Evolutionary conservation across 2,797 vertebrate genomes (phyloP).

Genomic region (Cirrhinus mrigala): DNA sequence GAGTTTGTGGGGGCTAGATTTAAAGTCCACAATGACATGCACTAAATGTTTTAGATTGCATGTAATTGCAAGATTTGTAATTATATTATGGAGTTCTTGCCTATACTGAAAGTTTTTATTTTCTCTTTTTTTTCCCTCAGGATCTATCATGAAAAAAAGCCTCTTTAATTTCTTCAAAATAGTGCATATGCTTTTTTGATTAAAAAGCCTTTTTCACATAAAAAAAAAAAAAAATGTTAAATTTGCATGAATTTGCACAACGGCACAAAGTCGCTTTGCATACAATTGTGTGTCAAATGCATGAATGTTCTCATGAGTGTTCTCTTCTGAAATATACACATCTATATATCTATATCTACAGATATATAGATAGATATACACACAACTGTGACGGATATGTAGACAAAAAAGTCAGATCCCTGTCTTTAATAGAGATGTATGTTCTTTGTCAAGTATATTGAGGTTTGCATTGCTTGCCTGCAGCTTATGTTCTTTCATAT

Average conservation of each 20-base stretch:
- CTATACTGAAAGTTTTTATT: too few species aligned
- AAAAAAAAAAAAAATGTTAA: neutral
- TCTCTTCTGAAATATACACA: neutral
- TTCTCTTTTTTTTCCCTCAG: too few species aligned
- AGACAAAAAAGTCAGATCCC: neutral
- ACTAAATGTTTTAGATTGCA: too few species aligned
- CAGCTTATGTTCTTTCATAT: constrained; percentile 48
- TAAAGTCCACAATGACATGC: neutral
- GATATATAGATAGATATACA: neutral
- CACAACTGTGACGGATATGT: neutral
- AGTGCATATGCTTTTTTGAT: neutral
- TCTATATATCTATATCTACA: too few species aligned
- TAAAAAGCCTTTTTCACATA: neutral
- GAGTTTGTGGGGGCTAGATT: neutral
- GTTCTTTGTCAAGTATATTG: constrained; percentile 3
- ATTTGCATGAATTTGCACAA: constrained; percentile 26
- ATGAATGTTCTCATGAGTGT: neutral
- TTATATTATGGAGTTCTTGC: too few species aligned
- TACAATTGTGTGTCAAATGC: neutral
- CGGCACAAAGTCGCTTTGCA: neutral
- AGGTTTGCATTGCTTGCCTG: constrained; percentile 35
- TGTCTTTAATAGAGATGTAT: neutral
- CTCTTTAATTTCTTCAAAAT: neutral
- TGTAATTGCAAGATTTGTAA: too few species aligned
- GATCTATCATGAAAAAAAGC: neutral